These are phyloP conservation scores for Nycticryphes semicollaris DNA, from an alignment of 2,113 vertebrate genomes.

Conservation along the genomic window DNA sequence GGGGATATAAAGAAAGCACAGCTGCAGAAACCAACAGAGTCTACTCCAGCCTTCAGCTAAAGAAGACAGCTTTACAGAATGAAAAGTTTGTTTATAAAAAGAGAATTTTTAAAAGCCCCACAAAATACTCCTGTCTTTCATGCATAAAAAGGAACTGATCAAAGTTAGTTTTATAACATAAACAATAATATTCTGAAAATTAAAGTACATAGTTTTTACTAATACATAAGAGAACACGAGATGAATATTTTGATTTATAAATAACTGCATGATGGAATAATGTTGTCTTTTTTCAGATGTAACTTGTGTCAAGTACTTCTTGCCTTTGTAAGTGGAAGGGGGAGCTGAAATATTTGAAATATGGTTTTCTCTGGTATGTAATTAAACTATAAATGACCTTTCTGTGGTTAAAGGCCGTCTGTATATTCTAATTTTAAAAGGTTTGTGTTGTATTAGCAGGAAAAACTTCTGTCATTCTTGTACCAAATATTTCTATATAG, in stretches of 20 bases:
- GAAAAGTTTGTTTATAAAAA: background rate
- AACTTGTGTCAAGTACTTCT: background rate
- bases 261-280: background rate
- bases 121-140: background rate
- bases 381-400: background rate
- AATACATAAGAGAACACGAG: background rate
- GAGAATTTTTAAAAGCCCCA: background rate
- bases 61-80: background rate
- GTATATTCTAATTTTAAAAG: background rate
- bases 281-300: background rate
- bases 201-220: background rate
- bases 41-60: background rate
- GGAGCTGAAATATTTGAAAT: background rate
- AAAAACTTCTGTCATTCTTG: background rate
- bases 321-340: background rate
- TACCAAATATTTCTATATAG: background rate
- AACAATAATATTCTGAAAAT: background rate
- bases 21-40: background rate
- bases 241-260: background rate
- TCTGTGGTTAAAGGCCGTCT: background rate
- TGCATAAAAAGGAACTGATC: background rate
- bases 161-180: background rate
- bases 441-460: background rate
- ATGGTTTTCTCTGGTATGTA: background rate
- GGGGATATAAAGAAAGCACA: background rate